Base-by-base conservation (phyloP, 2,797 vertebrate genomes). In the Centropyge bicolor region DNA sequence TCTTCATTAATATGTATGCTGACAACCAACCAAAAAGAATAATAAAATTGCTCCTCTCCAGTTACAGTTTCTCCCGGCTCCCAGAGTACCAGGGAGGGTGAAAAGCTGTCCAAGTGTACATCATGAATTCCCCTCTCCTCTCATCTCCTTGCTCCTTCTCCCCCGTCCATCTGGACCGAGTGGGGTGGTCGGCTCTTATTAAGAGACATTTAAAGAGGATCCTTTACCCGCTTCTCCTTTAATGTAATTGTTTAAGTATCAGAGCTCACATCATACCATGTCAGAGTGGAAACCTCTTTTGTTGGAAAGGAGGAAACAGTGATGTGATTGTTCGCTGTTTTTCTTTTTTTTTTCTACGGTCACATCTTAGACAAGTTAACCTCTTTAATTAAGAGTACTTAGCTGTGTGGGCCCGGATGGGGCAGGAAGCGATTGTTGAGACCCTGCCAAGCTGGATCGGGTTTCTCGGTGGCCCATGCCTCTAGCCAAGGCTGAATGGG, bases 351-450 rank as follows among this genome's bases (percentile, higher is more conserved):
- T 88, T 86, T 82, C 80, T 87, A 82, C 67, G 85, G 90, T 94
- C 93, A 93, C 90, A 94, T 95, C 92, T 94, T 94, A 93, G 92
- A 94, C 93, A 94, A 92, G 94, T 95, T 95, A 95, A 94, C 93
- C 94, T 96, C 91, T 94, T 96, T 88, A 87, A 90, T 85, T 89
- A 93, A 93, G 94, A 96, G 94, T 90, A 85, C 87, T 95, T 90
- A 86, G 93, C 91, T 94, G 88, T 94, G 87, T 95, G 88, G 90
- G 92, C 90, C 84, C 90, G 93, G 84, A 94, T 92, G 71, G 90
- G 93, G 94, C 92, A 92, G 90, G 94, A 96, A 97, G 94, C 91
- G 91, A 95, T 95, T 93, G 83, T 90, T 94, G 92, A 93, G 81
- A 94, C 90, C 92, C 92, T 93, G 88, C 91, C 92, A 95, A 93